phyloP scores from a whole-genome alignment of 2,888 invertebrate species.

The Pristionchus arcanus region DNA sequence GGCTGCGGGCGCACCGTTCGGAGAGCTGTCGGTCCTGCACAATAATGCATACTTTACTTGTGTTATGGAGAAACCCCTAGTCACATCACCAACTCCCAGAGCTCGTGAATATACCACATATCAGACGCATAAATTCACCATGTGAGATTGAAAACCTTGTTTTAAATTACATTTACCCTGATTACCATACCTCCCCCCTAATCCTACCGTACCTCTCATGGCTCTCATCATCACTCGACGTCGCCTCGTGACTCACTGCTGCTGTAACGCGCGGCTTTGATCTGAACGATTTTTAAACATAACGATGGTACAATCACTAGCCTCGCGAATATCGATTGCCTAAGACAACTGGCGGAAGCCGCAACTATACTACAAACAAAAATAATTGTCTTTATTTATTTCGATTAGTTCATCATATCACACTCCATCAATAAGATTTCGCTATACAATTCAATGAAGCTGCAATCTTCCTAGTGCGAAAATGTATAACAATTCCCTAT shows the following conservation, averaged over 20 bases:
- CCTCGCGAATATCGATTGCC: neutral
- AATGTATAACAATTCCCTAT: too few species aligned
- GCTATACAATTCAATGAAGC: neutral
- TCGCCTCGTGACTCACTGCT: slow-evolving; percentile 54
- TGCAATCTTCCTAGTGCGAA: neutral
- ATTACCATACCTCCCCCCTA: neutral
- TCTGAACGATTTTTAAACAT: neutral
- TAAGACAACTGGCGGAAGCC: neutral
- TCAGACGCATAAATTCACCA: neutral
- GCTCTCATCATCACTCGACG: slow-evolving; percentile 53
- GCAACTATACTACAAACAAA: neutral
- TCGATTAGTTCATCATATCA: neutral
- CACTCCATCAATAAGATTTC: neutral
- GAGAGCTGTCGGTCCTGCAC: slow-evolving; percentile 19
- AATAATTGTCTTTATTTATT: neutral
- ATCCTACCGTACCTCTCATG: slow-evolving; percentile 32
- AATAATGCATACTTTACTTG: neutral
- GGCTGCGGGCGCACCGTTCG: slow-evolving; percentile 10
- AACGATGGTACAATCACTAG: neutral
- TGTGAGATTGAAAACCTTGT: too few species aligned
- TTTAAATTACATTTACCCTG: too few species aligned
- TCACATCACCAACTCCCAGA: neutral
- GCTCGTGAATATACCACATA: neutral
- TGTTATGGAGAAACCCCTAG: neutral
- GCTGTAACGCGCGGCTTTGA: slow-evolving; percentile 38